These are phyloP conservation scores for Periparus ater DNA, from an alignment of 2,797 vertebrate genomes.

Conservation along the genomic window DNA sequence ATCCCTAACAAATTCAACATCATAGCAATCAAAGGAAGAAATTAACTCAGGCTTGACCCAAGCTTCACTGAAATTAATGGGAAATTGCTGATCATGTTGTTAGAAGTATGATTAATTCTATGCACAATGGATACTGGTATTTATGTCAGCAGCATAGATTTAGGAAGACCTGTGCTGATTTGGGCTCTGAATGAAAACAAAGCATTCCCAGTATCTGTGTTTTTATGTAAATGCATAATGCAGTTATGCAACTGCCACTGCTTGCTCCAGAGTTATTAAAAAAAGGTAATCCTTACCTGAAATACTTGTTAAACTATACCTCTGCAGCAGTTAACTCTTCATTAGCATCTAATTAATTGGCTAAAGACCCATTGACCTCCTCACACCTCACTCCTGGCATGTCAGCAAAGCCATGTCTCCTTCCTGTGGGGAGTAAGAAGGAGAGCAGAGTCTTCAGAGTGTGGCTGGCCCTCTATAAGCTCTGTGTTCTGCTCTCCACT, in stretches of 20 bases:
- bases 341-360: background rate
- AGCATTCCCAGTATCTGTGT: background rate
- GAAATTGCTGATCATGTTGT: background rate
- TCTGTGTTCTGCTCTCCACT: background rate
- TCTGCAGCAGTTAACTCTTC: background rate
- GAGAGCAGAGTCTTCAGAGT: background rate
- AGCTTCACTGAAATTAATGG: background rate
- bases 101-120: background rate
- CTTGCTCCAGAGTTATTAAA: background rate
- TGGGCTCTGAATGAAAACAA: background rate
- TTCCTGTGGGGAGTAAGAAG: background rate
- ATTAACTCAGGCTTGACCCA: background rate
- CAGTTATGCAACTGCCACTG: rapidly evolving
- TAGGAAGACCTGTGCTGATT: background rate
- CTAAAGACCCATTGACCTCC: background rate
- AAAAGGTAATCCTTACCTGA: background rate
- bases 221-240: background rate
- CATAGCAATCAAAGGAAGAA: background rate
- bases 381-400: background rate
- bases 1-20: background rate
- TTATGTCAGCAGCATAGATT: background rate
- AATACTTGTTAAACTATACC: background rate
- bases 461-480: background rate
- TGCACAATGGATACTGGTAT: background rate
- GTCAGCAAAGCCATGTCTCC: background rate